Evolutionary conservation across 2,888 invertebrate genomes (phyloP), one percentile per base, ranked within the genome.

Genomic region (Drosophila pseudotakahashii): DNA sequence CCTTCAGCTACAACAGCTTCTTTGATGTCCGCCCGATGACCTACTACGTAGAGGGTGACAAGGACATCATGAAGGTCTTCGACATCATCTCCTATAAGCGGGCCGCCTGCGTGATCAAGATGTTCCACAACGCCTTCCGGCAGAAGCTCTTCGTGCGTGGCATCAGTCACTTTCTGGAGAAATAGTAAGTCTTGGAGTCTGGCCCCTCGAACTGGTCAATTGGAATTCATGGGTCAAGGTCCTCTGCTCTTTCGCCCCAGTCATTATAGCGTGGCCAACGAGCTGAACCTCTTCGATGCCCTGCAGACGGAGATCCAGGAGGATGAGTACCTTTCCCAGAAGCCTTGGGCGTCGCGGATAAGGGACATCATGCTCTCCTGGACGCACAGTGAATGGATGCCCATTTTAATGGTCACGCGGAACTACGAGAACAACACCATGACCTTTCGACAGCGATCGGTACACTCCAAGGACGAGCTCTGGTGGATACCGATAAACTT

Each of bases 21-120:
- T 80, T 81, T 10, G 77, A 77, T 2, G 87, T 77, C 1, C 90
- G 83, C 2, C 86, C 92, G 1, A 90, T 92, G 85, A 88, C 91
- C 2, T 59, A 76, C 23, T 91, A 91, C 36, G 91, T 90, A 23
- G 92, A 92, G 50, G 82, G 75, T 5, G 92, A 91, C 41, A 32
- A 58, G 10, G 87, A 90, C 2, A 90, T 91, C 16, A 75, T 83
- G 55, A 55, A 54, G 2, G 73, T 76, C 0, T 96, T 96, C 79
- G 94, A 94, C 50, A 93, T 93, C 0, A 93, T 96, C 53, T 93
- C 94, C 0, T 96, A 96, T 88, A 94, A 94, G 66, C 95, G 96
- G 89, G 81, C 90, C 13, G 90, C 91, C 30, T 90, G 90, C 52
- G 88, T 91, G 9, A 87, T 91, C 16, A 88, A 87, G 64, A 91